Base-by-base conservation (phyloP, 2,888 invertebrate species). In the Melinaea marsaeus region DNA sequence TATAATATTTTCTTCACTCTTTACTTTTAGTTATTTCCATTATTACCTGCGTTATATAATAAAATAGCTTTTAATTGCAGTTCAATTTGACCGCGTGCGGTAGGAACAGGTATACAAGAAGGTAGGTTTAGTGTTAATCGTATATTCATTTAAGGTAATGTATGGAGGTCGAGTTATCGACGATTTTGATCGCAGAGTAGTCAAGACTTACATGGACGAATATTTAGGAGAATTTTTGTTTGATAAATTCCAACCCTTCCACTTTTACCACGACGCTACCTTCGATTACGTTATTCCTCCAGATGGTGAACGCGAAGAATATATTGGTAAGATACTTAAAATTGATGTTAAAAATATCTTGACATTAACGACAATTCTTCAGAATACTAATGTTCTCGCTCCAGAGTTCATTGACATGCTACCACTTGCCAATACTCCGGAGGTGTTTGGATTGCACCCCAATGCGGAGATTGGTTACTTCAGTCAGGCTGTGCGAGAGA, bases 391-490 rank as follows among this genome's bases (percentile, higher is more conserved):
- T 22, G 22, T 22, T 54, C 46, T 7, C 5, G 9, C 57, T 48
- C 55, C 80, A 96, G 96, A 92, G 55, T 93, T 92, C 78, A 95
- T 98, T 75, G 97, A 98, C 78, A 91, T 92, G 57, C 88, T 98
- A 51, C 97, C 98, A 0, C 83, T 97, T 65, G 93, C 94, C 32
- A 97, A 97, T 83, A 94, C 95, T 11, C 98, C 98, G 2, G 96
- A 96, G 80, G 97, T 98, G 62, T 97, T 98, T 88, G 98, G 98
- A 7, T 88, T 98, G 58, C 97, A 98, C 87, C 94, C 97, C n/a
- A 98, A 98, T 88, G 97, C 97, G 0, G 98, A 98, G 92, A 98
- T 98, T 78, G 97, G 97, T 6, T 98, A 97, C 88, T 97, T 97
- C 84, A 97, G 97, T 61, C 94, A 95, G 80, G 95, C 97, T 0